A percentile compares a stretch with the other conserved stretches of the same genome.
Evolutionary conservation across 1,140 invertebrate species (phyloP).

Genomic region (Pygmarrhopalites habei): DNA sequence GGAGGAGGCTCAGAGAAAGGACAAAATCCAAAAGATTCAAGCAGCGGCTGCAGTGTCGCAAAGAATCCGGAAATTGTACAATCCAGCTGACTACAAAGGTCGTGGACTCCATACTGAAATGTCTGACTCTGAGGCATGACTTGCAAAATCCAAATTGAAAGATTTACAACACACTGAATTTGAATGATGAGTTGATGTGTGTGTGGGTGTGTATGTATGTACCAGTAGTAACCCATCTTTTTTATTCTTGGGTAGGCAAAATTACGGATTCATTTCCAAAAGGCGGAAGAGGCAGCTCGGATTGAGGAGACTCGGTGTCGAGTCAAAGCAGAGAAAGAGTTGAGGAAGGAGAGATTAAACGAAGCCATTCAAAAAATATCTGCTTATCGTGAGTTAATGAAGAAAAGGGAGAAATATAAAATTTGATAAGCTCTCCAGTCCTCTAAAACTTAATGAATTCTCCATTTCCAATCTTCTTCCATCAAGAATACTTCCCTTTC

Average conservation of each 20-base stretch:
- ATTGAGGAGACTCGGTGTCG: not conserved
- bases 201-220: not conserved
- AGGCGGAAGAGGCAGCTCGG: not conserved
- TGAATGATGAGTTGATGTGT: not conserved
- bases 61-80: not conserved
- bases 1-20: not conserved
- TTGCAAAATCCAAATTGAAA: too few species aligned
- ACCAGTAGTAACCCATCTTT: not conserved
- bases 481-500: too few species aligned
- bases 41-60: not conserved
- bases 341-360: not conserved
- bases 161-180: too few species aligned
- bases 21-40: slow-evolving; percentile 14
- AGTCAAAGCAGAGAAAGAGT: not conserved
- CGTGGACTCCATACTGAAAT: not conserved
- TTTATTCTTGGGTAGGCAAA: too few species aligned
- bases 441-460: too few species aligned
- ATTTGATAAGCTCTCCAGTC: not conserved
- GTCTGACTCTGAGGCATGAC: slow-evolving; percentile 1
- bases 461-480: too few species aligned
- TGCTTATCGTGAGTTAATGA: not conserved
- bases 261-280: not conserved
- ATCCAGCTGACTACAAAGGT: not conserved
- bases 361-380: not conserved
- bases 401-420: not conserved